Conservation (phyloP, 2,888 invertebrate genomes). For the Drosophila nr. medialis region DNA sequence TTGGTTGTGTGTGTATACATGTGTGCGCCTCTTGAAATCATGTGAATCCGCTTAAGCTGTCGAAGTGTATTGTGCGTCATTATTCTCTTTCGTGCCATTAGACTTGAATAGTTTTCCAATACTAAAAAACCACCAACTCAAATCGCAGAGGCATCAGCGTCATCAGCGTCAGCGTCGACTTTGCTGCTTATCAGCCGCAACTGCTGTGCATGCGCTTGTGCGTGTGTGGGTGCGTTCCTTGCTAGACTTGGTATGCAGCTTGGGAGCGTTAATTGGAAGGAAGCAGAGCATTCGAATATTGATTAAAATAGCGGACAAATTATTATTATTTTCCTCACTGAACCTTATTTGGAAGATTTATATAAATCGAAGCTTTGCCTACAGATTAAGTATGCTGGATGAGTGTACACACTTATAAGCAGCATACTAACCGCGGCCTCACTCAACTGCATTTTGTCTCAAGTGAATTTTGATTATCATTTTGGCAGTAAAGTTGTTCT, state of each 20-base stretch:
- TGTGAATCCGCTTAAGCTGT: slow-evolving; percentile 80
- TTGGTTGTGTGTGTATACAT: slow-evolving; percentile 2
- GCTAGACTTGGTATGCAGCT: slow-evolving; percentile 24
- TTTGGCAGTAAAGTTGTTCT: slow-evolving; percentile 11
- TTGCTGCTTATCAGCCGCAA: slow-evolving; percentile 56
- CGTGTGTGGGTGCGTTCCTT: slow-evolving; percentile 3
- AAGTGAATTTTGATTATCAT: slow-evolving; percentile 28
- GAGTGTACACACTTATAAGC: neutral
- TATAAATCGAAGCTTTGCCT: neutral
- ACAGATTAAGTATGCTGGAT: neutral
- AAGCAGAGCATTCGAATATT: neutral
- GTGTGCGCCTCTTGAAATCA: slow-evolving; percentile 62
- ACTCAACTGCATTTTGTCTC: slow-evolving; percentile 42
- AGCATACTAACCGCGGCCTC: slow-evolving; percentile 15
- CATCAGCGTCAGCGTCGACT: slow-evolving; percentile 10
- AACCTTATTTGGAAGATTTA: no score
- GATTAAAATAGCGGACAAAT: neutral
- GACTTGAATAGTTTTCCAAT: slow-evolving; percentile 83
- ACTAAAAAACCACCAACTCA: slow-evolving; percentile 44
- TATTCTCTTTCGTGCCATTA: slow-evolving; percentile 85
- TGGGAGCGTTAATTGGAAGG: neutral
- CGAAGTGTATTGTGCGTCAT: slow-evolving; percentile 80
- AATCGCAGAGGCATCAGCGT: slow-evolving; percentile 43
- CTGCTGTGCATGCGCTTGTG: slow-evolving; percentile 12
- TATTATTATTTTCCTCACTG: neutral